These are phyloP conservation scores for Laupala kohalensis DNA, from an alignment of 1,140 invertebrate genomes.

Conservation along the genomic window DNA sequence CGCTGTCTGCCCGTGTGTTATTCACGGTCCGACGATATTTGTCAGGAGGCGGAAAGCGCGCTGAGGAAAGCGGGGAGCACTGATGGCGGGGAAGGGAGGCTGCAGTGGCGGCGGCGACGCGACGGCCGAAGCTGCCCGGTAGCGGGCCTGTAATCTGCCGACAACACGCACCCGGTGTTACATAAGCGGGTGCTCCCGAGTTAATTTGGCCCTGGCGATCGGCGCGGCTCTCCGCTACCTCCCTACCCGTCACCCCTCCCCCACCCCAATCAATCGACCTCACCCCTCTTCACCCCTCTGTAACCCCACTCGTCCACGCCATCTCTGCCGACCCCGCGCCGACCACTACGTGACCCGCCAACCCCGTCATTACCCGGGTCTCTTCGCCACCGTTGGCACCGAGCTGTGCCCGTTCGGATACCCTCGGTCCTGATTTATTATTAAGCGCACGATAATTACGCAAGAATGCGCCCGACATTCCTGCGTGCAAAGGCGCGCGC, in stretches of 20 bases:
- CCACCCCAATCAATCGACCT: neutral
- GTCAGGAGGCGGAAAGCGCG: neutral
- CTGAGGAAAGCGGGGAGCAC: too few species aligned
- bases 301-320: neutral
- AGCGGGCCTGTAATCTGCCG: neutral
- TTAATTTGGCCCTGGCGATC: neutral
- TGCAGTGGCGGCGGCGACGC: too few species aligned
- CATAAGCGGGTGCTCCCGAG: neutral
- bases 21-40: neutral
- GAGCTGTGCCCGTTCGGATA: neutral
- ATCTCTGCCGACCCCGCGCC: neutral
- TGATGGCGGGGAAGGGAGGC: neutral
- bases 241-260: too few species aligned
- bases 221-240: too few species aligned
- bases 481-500: neutral
- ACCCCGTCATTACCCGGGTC: neutral
- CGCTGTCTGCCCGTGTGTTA: neutral
- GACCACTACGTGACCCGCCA: neutral
- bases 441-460: neutral
- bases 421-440: neutral
- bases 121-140: neutral
- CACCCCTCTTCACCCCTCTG: neutral
- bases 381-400: neutral
- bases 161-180: neutral
- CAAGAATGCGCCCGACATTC: neutral